Evolutionary conservation across 2,888 invertebrate genomes (phyloP).

Genomic region (Orthonychiurus folsomi): DNA sequence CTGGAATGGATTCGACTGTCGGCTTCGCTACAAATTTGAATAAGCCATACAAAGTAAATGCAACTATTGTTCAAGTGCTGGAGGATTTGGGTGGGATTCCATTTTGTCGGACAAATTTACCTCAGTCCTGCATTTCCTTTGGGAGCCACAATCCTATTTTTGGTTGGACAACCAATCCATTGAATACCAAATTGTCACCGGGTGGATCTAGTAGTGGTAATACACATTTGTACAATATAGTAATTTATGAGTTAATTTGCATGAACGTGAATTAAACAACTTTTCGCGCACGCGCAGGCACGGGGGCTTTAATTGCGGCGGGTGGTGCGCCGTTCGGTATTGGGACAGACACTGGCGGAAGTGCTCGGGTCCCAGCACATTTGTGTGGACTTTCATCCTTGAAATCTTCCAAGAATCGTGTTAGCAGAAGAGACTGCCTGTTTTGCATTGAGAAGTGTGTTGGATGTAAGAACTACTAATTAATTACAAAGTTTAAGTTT

Average conservation of each 20-base stretch:
- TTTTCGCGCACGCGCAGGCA: too few species aligned
- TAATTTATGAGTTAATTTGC: too few species aligned
- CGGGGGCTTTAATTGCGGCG: constrained; percentile 43
- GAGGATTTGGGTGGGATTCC: constrained; percentile 30
- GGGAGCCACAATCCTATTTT: constrained; percentile 45
- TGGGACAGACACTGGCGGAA: constrained; percentile 47
- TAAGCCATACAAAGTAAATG: constrained; percentile 39
- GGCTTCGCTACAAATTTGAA: constrained; percentile 42
- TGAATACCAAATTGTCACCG: constrained; percentile 42
- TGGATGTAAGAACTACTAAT: not conserved
- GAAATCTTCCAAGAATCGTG: constrained; percentile 44
- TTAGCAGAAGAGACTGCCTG: constrained; percentile 26
- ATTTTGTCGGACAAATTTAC: constrained; percentile 44
- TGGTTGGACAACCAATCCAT: constrained; percentile 46
- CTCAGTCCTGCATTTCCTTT: constrained; percentile 39
- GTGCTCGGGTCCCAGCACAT: constrained; percentile 47
- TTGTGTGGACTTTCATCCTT: constrained; percentile 46
- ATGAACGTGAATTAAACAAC: too few species aligned
- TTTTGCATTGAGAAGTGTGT: constrained; percentile 1
- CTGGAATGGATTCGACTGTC: constrained; percentile 43
- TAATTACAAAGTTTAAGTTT: too few species aligned
- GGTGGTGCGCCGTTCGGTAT: constrained; percentile 46
- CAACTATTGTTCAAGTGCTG: constrained; percentile 28
- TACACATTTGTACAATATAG: too few species aligned
- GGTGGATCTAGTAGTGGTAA: constrained; percentile 49